A percentile compares a stretch with the other conserved stretches of the same genome.
Conservation (phyloP, 2,888 invertebrate genomes). For the Galerucella calmariensis region DNA sequence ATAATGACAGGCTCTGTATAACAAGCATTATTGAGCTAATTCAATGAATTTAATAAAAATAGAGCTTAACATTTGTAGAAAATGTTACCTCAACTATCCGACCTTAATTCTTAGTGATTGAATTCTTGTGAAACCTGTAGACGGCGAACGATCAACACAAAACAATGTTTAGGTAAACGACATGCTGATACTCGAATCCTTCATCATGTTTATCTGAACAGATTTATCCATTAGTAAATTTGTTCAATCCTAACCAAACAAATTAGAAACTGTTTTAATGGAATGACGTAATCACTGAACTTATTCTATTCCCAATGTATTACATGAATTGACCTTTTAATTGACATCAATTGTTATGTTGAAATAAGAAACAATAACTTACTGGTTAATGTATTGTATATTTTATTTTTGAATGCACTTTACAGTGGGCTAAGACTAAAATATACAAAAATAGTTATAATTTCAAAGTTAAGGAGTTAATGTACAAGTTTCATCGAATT, state of each 20-base stretch:
- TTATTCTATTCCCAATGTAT: constrained; percentile 60
- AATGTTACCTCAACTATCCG: too few species aligned
- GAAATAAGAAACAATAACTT: constrained; percentile 55
- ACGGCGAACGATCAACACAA: not conserved
- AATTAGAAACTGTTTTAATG: constrained; percentile 58
- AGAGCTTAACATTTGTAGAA: too few species aligned
- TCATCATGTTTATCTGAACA: constrained; percentile 28
- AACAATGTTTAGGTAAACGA: constrained; percentile 6
- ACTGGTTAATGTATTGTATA: constrained; percentile 28
- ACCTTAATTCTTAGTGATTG: too few species aligned
- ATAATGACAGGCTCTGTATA: too few species aligned
- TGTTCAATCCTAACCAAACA: constrained; percentile 51
- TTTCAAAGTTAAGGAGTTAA: not conserved
- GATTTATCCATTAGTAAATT: constrained; percentile 36
- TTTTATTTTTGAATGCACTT: not conserved
- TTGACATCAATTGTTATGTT: constrained; percentile 62
- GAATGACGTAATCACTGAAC: constrained; percentile 58
- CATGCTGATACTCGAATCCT: constrained; percentile 24
- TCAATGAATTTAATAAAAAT: too few species aligned
- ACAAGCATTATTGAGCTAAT: too few species aligned
- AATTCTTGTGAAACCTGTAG: not conserved
- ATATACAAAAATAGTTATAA: not conserved
- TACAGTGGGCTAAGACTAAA: not conserved
- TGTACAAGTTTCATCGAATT: constrained; percentile 18
- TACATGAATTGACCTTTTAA: constrained; percentile 63